phyloP scores from a whole-genome alignment of 2,888 invertebrate genomes.

The Mantis religiosa region DNA sequence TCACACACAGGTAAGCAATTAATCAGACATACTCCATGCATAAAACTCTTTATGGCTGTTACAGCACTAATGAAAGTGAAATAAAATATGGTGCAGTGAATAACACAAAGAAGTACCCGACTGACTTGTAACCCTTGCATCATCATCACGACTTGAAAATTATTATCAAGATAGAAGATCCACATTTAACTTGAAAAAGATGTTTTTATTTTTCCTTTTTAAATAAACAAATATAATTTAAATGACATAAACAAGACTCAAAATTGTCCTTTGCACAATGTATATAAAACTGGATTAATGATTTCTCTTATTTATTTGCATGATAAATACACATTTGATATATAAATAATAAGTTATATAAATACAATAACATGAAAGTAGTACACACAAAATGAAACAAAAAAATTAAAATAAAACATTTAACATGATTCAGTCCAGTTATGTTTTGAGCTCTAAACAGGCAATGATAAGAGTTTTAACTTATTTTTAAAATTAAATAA shows the following conservation, averaged over 20 bases:
- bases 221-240: slow-evolving; percentile 12
- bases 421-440: slow-evolving; percentile 16
- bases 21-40: neutral
- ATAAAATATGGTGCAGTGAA: neutral
- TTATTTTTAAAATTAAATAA: slow-evolving; percentile 22
- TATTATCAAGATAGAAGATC: neutral
- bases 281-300: slow-evolving; percentile 16
- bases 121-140: neutral
- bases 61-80: neutral
- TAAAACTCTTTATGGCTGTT: neutral
- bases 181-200: slow-evolving; percentile 12
- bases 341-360: slow-evolving; percentile 32
- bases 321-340: slow-evolving; percentile 29
- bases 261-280: slow-evolving; percentile 8
- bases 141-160: neutral
- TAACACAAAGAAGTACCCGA: neutral
- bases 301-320: slow-evolving; percentile 6
- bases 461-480: slow-evolving; percentile 4
- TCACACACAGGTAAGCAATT: neutral
- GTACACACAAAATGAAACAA: slow-evolving; percentile 15
- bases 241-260: neutral
- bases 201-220: slow-evolving; percentile 10
- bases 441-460: slow-evolving; percentile 13
- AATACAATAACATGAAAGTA: slow-evolving; percentile 26
- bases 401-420: neutral